These are phyloP conservation scores for Adelphocoris suturalis DNA, from an alignment of 2,888 invertebrate species.

Conservation along the genomic window DNA sequence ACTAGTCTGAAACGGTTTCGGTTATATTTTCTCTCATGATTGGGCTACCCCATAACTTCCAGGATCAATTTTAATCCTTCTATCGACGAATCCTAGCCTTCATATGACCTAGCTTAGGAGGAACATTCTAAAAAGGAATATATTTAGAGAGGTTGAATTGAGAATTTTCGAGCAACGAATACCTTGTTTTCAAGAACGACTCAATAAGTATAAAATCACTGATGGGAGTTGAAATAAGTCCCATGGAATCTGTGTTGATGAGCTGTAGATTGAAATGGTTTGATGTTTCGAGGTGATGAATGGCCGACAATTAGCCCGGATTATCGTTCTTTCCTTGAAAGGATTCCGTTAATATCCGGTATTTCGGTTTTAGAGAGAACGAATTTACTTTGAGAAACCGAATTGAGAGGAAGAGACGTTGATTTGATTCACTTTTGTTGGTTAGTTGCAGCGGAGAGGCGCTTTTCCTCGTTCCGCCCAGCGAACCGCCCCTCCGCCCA, in stretches of 20 bases:
- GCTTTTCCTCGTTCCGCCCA: neutral
- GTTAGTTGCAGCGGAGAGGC: neutral
- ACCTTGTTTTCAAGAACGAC: too few relatives aligned
- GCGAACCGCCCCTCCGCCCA: neutral
- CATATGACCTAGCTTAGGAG: too few relatives aligned
- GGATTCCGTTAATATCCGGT: neutral
- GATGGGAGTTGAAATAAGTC: too few relatives aligned
- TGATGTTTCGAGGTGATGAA: neutral
- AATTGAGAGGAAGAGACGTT: neutral
- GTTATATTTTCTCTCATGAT: too few relatives aligned
- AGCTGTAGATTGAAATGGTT: neutral
- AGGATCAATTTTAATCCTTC: too few relatives aligned
- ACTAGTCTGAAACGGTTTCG: too few relatives aligned
- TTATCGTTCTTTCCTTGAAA: neutral
- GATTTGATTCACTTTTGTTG: slow-evolving; percentile 9
- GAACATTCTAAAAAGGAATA: too few relatives aligned
- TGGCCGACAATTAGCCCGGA: neutral
- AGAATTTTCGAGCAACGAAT: too few relatives aligned
- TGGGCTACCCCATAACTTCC: too few relatives aligned
- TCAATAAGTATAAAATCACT: too few relatives aligned
- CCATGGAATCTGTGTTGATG: neutral
- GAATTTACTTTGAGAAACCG: neutral
- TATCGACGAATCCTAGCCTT: too few relatives aligned
- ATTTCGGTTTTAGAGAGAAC: neutral
- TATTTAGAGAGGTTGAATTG: too few relatives aligned